Conservation (phyloP, 2,888 invertebrate species). For the Lepas anatifera region DNA sequence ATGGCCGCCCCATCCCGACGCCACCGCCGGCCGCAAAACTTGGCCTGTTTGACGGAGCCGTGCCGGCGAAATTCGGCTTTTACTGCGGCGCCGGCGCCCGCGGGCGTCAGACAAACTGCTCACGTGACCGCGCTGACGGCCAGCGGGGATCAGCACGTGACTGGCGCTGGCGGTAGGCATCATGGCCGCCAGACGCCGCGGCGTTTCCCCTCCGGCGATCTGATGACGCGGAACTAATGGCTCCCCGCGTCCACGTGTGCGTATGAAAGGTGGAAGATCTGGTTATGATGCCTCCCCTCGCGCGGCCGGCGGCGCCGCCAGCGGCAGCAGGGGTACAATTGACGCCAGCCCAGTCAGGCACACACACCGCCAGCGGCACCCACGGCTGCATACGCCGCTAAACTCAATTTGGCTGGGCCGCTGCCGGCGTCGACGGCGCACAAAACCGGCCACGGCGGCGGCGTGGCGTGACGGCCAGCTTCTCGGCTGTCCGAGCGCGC, state of each 20-base stretch:
- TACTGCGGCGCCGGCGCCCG: constrained; percentile 2
- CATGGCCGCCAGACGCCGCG: background rate
- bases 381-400: background rate
- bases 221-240: constrained; percentile 9
- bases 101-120: background rate
- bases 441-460: background rate
- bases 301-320: background rate
- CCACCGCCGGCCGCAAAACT: background rate
- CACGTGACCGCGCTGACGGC: background rate
- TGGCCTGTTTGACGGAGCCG: background rate
- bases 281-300: constrained; percentile 3
- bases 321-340: too few relatives aligned
- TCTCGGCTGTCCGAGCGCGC: background rate
- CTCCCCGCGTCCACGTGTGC: constrained; percentile 5
- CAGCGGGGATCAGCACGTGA: background rate
- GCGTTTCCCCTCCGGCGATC: background rate
- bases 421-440: background rate
- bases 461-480: too few relatives aligned
- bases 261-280: constrained; percentile 8
- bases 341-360: too few relatives aligned
- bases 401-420: background rate
- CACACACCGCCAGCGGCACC: background rate
- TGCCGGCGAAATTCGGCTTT: background rate
- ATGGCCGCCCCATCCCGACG: background rate
- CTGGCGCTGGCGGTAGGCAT: background rate